Base-by-base conservation (phyloP, 2,888 invertebrate genomes). In the Beris morrisii region DNA sequence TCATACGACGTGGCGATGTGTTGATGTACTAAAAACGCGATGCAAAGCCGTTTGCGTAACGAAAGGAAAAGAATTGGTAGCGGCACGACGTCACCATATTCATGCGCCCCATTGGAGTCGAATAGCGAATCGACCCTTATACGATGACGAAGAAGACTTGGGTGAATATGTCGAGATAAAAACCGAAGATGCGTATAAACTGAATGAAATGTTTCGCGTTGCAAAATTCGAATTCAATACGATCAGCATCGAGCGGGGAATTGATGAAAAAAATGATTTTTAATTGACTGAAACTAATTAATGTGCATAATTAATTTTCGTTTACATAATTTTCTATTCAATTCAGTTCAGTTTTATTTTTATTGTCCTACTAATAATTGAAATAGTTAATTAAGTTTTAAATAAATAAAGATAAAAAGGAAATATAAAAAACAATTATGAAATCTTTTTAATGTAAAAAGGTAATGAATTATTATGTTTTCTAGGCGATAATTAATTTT, bases 21-120 rank as follows among this genome's bases (percentile, higher is more conserved):
- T 77, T 3, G 81, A 81, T 70, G 78, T 80, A 1, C 70, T 80
- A 0, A 81, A 81, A 70, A 72, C 75, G 43, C 79, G 78, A 50
- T 81, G 81, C 71, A 79, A 79, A 70, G 81, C 81, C 4, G 80
- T 81, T 12, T 79, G 80, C 48, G 79, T 81, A 46, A 81, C 81
- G 6, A 80, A 77, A 69, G 74, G 74, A 38, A 80, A 77, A 46
- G 69, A 70, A 12, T 73, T 81, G 30, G 69, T 81, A 9, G 75
- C 75, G 9, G 76, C 77, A 4, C 72, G 79, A 5, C 74, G 81
- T 4, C 71, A 73, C n/a, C 81, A 81, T 68, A 77, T 77, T 71
- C 81, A 81, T 69, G 64, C 70, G 0, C 72, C 78, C 44, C 81
- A 81, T 70, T 67, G 71, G 32, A 70, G 70, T 5, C 76, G 81